Conservation (phyloP, 2,888 invertebrate species). For the Sipha maydis region DNA sequence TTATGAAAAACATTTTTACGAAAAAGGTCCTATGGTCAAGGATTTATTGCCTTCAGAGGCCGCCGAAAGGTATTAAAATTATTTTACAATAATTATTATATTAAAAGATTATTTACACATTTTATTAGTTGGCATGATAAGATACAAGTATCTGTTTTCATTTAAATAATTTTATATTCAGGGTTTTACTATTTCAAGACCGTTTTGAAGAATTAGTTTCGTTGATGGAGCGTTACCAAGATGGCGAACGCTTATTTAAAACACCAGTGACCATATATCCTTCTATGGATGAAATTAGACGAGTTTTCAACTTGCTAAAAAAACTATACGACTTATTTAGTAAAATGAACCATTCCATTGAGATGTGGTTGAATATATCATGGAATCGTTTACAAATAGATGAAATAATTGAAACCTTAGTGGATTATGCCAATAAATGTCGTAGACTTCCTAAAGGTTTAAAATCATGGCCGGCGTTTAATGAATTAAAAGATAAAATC, state of each 20-base stretch:
- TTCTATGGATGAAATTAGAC: constrained; percentile 79
- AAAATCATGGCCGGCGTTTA: constrained; percentile 88
- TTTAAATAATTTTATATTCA: constrained; percentile 65
- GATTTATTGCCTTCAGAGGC: constrained; percentile 87
- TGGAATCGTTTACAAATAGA: constrained; percentile 89
- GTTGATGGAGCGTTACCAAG: constrained; percentile 83
- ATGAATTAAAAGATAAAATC: constrained; percentile 86
- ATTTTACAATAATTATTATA: no score
- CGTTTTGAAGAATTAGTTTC: constrained; percentile 86
- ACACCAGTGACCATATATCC: constrained; percentile 75
- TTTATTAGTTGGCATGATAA: no score
- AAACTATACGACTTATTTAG: constrained; percentile 84
- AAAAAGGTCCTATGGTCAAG: constrained; percentile 86
- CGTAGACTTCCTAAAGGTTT: constrained; percentile 84
- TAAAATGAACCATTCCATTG: constrained; percentile 85
- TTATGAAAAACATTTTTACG: constrained; percentile 72
- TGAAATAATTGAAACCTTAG: constrained; percentile 79
- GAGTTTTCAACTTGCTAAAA: constrained; percentile 84
- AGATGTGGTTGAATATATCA: constrained; percentile 84
- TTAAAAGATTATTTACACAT: no score
- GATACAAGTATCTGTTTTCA: neutral
- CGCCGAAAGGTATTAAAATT: constrained; percentile 75
- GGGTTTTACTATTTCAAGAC: constrained; percentile 79
- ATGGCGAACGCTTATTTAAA: constrained; percentile 81
- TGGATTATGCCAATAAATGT: constrained; percentile 87